Conservation (phyloP, 2,113 vertebrate species). For the Gobius niger region DNA sequence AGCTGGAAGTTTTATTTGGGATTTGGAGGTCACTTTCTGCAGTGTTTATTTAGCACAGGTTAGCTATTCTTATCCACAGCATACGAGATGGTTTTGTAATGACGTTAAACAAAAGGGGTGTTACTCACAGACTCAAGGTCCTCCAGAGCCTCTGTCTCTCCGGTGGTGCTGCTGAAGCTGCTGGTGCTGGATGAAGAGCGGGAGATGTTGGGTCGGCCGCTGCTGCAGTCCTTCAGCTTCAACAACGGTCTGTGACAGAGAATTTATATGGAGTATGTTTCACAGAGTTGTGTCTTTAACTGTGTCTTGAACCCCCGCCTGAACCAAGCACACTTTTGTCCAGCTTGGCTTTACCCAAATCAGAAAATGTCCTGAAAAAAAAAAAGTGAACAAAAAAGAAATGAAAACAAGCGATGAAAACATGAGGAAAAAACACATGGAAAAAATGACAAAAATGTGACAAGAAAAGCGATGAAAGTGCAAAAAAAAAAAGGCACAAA, state of each 20-base stretch:
- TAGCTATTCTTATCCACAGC: background rate
- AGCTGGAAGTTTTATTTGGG: background rate
- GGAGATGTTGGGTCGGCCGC: constrained; percentile 87
- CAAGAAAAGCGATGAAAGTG: no score
- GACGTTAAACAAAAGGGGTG: no score
- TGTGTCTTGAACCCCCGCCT: no score
- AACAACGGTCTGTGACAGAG: constrained; percentile 78
- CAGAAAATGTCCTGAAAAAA: no score
- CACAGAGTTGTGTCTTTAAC: background rate
- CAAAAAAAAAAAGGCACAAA: no score
- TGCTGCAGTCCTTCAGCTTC: constrained; percentile 88
- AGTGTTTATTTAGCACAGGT: background rate
- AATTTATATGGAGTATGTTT: background rate
- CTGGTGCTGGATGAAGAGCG: constrained; percentile 96
- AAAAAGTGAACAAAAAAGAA: no score
- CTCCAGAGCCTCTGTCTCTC: constrained; percentile 89
- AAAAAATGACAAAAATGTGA: no score
- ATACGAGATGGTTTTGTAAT: no score
- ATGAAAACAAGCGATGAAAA: no score
- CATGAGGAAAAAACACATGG: no score
- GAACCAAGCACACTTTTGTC: no score
- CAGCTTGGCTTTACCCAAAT: no score
- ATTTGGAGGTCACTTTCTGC: background rate
- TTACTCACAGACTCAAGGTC: constrained; percentile 87
- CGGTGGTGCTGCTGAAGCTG: constrained; percentile 95